Conservation (phyloP, 2,113 vertebrate genomes). For the Empidonax traillii region DNA sequence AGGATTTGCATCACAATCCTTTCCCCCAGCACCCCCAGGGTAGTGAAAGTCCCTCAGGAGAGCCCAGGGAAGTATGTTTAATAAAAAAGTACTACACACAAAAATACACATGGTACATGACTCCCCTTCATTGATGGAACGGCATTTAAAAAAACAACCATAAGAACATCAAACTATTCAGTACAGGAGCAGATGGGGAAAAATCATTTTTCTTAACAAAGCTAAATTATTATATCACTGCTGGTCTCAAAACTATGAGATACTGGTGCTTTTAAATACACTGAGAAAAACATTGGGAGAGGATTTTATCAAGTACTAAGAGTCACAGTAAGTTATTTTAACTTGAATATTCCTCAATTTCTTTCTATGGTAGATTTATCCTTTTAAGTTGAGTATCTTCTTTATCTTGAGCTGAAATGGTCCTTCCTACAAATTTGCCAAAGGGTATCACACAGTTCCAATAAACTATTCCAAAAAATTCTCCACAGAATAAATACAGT, state of each 20-base stretch:
- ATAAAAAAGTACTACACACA: neutral
- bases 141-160: neutral
- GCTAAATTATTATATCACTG: neutral
- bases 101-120: neutral
- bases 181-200: neutral
- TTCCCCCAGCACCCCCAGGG: neutral
- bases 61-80: neutral
- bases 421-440: neutral
- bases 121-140: neutral
- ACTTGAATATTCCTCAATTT: neutral
- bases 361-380: neutral
- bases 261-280: neutral
- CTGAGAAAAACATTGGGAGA: neutral
- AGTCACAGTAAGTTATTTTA: neutral
- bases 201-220: neutral
- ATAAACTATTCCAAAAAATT: neutral
- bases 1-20: neutral
- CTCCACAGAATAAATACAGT: neutral
- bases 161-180: conserved; percentile 7
- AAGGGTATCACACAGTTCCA: neutral
- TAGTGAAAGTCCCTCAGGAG: neutral
- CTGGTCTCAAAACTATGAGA: neutral
- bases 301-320: neutral
- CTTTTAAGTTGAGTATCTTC: neutral
- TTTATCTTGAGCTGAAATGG: neutral